Percentiles rank a stretch among this genome's conserved stretches.
Conservation (phyloP, 2,888 invertebrate genomes). For the Malthinus seriepunctatus region DNA sequence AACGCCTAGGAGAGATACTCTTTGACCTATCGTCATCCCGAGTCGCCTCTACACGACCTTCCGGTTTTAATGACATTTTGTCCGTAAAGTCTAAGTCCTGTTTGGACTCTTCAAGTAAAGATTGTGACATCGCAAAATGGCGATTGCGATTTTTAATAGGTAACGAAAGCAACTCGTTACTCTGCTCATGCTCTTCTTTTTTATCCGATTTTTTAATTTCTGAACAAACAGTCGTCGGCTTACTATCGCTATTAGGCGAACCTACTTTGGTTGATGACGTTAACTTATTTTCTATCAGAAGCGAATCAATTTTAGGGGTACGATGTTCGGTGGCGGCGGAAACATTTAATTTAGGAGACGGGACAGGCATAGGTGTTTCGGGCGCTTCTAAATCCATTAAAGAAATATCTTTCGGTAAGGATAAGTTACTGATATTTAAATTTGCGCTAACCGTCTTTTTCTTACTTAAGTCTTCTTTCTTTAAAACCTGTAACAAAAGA, state of each 20-base stretch:
- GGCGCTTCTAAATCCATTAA: not conserved
- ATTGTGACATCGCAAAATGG: conserved; percentile 41
- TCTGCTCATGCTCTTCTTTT: no score
- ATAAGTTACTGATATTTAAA: conserved; percentile 13
- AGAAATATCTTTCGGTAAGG: not conserved
- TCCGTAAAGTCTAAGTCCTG: conserved; percentile 38
- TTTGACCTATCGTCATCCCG: not conserved
- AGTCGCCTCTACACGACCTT: no score
- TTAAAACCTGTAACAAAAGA: no score
- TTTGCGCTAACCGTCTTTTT: conserved; percentile 3
- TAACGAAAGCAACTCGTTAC: not conserved
- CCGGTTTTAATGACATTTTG: conserved; percentile 15
- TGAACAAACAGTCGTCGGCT: no score
- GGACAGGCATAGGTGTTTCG: conserved; percentile 36
- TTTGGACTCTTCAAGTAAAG: conserved; percentile 39
- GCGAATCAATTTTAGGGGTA: conserved; percentile 1
- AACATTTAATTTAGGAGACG: conserved; percentile 29
- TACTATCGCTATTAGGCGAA: no score
- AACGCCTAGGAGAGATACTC: conserved; percentile 12
- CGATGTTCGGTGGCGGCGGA: not conserved
- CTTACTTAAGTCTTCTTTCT: not conserved
- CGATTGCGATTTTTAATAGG: conserved; percentile 13
- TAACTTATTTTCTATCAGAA: not conserved
- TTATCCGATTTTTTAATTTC: no score
- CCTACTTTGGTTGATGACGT: no score